Evolutionary conservation across 2,797 vertebrate species (phyloP), one percentile per base, ranked within the genome.

Genomic region (Thripadectes ignobilis): DNA sequence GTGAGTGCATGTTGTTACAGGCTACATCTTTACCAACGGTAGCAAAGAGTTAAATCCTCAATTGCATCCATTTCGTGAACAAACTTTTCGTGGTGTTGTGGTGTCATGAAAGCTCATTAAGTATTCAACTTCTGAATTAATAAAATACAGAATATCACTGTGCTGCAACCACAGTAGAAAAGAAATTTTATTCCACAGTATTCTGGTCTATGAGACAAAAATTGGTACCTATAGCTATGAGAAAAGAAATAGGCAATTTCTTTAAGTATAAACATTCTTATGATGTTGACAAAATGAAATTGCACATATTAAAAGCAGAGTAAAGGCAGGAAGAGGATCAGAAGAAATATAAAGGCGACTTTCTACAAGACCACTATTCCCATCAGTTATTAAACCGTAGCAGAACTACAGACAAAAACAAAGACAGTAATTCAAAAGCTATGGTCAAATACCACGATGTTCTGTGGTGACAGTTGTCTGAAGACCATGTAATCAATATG

Each of bases 171-270:
- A 65, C 19, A 87, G 18, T 1, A 74, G 54, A 74, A 38, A 82
- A 91, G 18, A 76, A 36, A 49, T 91, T 85, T 83, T 80, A 63
- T 18, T 74, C 18, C 32, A 19, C 10, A 5, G 3, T 65, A 29
- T 77, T 79, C 45, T 77, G 34, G 6, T 65, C 45, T 57, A 12
- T 3, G 4, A 88, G 46, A 72, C 6, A 77, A 87, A 84, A 96
- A 85, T 23, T 54, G 5, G 8, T 63, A 82, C 48, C 14, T 76
- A 76, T 39, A 81, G 26, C 13, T 73, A 39, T 43, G 34, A 89
- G 55, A 84, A 84, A 88, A 91, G 24, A 89, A 91, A 85, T 51
- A 75, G n/a, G 36, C 61, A 72, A 80, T 85, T 92, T 75, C 36
- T 88, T 88, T 51, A 83, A 83, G 30, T 61, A 66, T 78, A 68